Conservation (phyloP, 2,797 vertebrate species). For the Lateolabrax maculatus region DNA sequence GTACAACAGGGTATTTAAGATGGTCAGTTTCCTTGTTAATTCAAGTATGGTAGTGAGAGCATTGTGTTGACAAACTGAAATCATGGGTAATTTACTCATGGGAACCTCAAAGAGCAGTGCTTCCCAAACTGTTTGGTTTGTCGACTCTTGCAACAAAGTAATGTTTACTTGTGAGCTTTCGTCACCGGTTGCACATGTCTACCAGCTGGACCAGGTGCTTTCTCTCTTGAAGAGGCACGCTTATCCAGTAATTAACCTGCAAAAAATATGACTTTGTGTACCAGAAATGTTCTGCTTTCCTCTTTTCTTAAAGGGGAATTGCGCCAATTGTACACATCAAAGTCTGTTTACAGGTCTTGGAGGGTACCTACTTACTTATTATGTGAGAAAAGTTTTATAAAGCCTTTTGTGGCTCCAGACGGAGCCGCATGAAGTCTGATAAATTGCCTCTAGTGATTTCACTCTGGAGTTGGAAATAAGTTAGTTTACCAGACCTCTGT, state of each 20-base stretch:
- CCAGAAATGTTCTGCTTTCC: constrained; percentile 7
- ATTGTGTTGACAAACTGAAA: not conserved
- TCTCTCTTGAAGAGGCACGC: not conserved
- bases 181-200: not conserved
- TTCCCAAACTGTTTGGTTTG: not conserved
- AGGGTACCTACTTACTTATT: not conserved
- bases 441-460: constrained; percentile 2
- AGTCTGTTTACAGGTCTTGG: constrained; percentile 15
- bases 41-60: not conserved
- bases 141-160: too few species aligned
- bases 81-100: not conserved
- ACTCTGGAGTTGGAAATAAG: not conserved
- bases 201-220: not conserved
- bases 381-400: not conserved
- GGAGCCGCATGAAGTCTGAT: not conserved
- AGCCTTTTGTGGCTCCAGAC: not conserved
- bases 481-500: not conserved
- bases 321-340: not conserved
- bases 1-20: not conserved
- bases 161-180: not conserved
- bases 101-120: not conserved
- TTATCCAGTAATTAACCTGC: not conserved
- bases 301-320: not conserved
- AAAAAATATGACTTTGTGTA: not conserved
- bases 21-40: not conserved